Evolutionary conservation across 2,113 vertebrate genomes (phyloP).

Genomic region (Zootoca vivipara): DNA sequence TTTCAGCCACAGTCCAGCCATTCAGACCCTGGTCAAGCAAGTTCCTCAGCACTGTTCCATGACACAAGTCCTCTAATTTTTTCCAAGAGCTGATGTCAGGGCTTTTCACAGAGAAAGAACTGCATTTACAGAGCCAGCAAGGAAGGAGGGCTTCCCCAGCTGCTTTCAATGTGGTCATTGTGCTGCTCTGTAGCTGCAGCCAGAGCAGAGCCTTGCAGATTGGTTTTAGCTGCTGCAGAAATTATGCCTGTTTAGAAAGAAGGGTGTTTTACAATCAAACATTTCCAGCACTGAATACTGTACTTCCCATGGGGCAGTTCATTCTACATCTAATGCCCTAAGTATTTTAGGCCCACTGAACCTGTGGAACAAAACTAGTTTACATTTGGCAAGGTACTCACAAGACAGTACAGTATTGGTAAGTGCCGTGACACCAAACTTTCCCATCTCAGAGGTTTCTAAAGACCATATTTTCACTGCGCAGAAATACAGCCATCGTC

Average conservation of each 20-base stretch:
- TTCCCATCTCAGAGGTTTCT: neutral
- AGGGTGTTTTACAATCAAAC: constrained; percentile 33
- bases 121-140: constrained; percentile 75
- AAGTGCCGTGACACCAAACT: neutral
- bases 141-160: constrained; percentile 78
- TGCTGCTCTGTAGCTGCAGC: constrained; percentile 66
- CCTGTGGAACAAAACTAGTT: neutral
- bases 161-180: constrained; percentile 78
- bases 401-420: too few species aligned
- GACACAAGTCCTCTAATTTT: constrained; percentile 78
- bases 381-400: neutral
- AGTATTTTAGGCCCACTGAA: neutral
- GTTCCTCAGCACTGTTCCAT: constrained; percentile 72
- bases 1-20: constrained; percentile 61
- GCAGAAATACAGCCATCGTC: neutral
- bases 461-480: neutral
- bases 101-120: constrained; percentile 78
- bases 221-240: constrained; percentile 65
- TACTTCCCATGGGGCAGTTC: constrained; percentile 48
- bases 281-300: constrained; percentile 50
- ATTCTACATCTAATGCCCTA: neutral
- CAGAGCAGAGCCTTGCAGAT: constrained; percentile 75
- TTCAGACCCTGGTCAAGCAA: constrained; percentile 72
- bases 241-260: constrained; percentile 57
- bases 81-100: constrained; percentile 83